Evolutionary conservation across 2,113 vertebrate genomes (phyloP).

Genomic region (Cnemophilus loriae): DNA sequence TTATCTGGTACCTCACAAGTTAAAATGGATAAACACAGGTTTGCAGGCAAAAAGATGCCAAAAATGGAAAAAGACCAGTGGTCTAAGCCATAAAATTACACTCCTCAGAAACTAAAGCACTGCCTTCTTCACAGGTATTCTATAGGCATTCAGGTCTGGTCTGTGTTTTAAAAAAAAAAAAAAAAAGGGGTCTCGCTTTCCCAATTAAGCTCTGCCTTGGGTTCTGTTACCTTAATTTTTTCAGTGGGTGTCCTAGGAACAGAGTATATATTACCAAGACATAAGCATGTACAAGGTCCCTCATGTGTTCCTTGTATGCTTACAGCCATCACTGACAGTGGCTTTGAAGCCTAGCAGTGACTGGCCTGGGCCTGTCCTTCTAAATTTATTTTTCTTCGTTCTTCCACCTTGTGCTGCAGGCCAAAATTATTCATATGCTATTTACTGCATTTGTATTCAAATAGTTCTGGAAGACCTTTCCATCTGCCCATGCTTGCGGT

Average conservation of each 20-base stretch:
- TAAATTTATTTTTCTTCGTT: not conserved
- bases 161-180: not conserved
- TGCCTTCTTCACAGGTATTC: not conserved
- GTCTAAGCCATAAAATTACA: not conserved
- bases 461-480: not conserved
- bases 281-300: not conserved
- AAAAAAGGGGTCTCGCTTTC: not conserved
- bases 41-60: not conserved
- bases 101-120: not conserved
- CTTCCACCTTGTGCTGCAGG: not conserved
- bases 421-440: not conserved
- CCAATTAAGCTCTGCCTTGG: not conserved
- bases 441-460: constrained; percentile 1
- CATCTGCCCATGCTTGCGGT: fast-evolving
- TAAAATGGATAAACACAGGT: not conserved
- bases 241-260: fast-evolving
- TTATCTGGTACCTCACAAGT: not conserved
- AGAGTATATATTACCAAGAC: not conserved
- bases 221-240: not conserved
- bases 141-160: not conserved
- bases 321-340: not conserved
- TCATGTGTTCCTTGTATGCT: not conserved
- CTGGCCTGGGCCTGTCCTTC: not conserved
- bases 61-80: not conserved
- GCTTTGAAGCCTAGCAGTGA: not conserved